Evolutionary conservation across 2,888 invertebrate species (phyloP).

Genomic region (Rhopalosiphum nymphaeae): DNA sequence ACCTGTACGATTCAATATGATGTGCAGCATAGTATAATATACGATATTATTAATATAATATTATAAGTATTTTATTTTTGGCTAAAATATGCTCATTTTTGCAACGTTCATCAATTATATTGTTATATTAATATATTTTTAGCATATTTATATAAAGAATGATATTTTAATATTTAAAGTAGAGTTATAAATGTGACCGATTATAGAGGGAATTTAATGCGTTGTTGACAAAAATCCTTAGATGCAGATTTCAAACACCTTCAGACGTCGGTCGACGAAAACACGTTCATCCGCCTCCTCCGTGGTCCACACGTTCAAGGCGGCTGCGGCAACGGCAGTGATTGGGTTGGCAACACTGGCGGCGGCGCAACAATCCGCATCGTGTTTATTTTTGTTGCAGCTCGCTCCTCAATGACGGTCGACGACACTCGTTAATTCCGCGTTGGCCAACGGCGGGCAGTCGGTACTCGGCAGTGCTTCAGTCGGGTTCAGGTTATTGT

Average conservation of each 20-base stretch:
- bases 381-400: slow-evolving; percentile 61
- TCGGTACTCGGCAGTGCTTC: slow-evolving; percentile 11
- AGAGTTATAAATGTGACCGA: no score
- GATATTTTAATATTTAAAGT: no score
- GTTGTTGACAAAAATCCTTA: no score
- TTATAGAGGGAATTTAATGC: no score
- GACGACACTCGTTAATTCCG: slow-evolving; percentile 20
- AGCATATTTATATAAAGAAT: no score
- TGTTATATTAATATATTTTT: no score
- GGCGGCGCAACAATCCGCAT: slow-evolving; percentile 12
- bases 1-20: no score
- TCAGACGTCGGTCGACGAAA: neutral
- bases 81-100: no score
- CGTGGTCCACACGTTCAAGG: neutral
- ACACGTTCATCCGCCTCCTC: neutral
- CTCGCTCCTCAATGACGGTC: neutral
- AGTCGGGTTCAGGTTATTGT: slow-evolving; percentile 49
- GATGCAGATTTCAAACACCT: slow-evolving; percentile 45
- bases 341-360: slow-evolving; percentile 45
- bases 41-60: no score
- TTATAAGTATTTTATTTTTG: no score
- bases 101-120: no score
- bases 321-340: neutral
- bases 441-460: slow-evolving; percentile 2
- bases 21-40: no score